Conservation (phyloP, 2,888 invertebrate species). For the Scaptomyza tumidula region DNA sequence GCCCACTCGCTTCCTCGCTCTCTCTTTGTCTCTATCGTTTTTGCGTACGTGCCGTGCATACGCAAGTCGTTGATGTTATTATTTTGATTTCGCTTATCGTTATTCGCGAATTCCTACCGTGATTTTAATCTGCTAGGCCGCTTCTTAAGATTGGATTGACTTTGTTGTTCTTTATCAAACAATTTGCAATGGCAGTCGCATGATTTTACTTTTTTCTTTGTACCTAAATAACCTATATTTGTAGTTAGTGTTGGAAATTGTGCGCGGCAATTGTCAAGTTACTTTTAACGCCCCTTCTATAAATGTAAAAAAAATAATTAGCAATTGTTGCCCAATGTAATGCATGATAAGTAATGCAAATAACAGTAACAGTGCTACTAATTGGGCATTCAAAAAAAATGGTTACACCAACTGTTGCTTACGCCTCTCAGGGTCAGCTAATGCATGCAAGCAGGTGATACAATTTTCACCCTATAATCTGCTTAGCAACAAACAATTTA, state of each 20-base stretch:
- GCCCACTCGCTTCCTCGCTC: constrained; percentile 18
- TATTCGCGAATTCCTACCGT: constrained; percentile 27
- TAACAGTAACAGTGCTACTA: neutral
- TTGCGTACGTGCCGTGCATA: constrained; percentile 67
- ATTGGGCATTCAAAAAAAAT: neutral
- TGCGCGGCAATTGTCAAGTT: constrained; percentile 14
- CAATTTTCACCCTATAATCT: constrained; percentile 13
- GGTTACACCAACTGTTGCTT: constrained; percentile 26
- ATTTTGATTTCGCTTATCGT: constrained; percentile 52
- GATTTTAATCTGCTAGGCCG: constrained; percentile 29
- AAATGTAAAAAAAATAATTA: constrained; percentile 20
- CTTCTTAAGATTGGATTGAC: constrained; percentile 24
- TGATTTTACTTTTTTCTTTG: constrained; percentile 38
- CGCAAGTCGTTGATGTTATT: constrained; percentile 37
- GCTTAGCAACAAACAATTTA: constrained; percentile 23
- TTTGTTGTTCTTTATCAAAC: constrained; percentile 62
- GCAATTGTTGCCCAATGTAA: constrained; percentile 13
- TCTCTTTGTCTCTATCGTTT: constrained; percentile 28
- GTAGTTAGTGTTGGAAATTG: neutral
- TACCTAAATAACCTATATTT: neutral
- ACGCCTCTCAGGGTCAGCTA: neutral
- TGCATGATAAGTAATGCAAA: constrained; percentile 18
- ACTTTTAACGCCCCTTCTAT: constrained; percentile 6
- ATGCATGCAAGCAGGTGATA: constrained; percentile 25
- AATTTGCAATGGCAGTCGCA: constrained; percentile 51